phyloP scores from a whole-genome alignment of 2,888 invertebrate species.

The Zeuzera pyrina region DNA sequence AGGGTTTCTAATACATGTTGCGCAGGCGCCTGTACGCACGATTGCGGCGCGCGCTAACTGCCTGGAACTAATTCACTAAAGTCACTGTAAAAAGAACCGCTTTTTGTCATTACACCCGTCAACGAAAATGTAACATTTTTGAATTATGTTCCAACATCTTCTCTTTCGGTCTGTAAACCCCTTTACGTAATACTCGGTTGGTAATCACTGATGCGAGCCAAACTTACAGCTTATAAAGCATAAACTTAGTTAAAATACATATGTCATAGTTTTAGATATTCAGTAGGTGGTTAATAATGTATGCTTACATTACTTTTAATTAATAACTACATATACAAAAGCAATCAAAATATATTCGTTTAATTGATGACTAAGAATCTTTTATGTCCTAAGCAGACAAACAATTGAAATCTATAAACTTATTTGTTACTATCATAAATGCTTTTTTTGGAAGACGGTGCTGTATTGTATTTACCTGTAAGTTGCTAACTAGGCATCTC shows the following conservation, averaged over 20 bases:
- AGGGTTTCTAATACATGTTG: conserved; percentile 8
- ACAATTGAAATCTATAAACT: too few relatives aligned
- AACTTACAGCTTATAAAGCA: conserved; percentile 5
- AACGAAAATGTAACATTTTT: conserved; percentile 30
- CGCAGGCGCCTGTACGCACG: conserved; percentile 43
- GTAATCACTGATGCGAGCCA: conserved; percentile 22
- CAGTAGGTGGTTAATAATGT: too few relatives aligned
- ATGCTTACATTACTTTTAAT: too few relatives aligned
- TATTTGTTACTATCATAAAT: too few relatives aligned
- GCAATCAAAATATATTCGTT: too few relatives aligned
- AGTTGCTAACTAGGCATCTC: too few relatives aligned
- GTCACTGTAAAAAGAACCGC: conserved; percentile 36
- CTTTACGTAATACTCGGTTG: conserved; percentile 23
- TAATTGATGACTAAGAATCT: too few relatives aligned
- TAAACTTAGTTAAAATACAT: conserved; percentile 5
- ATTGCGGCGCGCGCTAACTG: conserved; percentile 48
- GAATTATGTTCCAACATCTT: conserved; percentile 20
- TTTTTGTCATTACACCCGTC: conserved; percentile 40
- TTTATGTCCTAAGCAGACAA: too few relatives aligned
- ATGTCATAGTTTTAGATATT: too few relatives aligned
- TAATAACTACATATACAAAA: too few relatives aligned
- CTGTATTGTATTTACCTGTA: too few relatives aligned
- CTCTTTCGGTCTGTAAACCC: conserved; percentile 16
- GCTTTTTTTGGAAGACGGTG: too few relatives aligned
- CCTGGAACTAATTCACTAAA: conserved; percentile 60